Conservation (phyloP, 1,140 invertebrate species). For the Colletes latitarsis region DNA sequence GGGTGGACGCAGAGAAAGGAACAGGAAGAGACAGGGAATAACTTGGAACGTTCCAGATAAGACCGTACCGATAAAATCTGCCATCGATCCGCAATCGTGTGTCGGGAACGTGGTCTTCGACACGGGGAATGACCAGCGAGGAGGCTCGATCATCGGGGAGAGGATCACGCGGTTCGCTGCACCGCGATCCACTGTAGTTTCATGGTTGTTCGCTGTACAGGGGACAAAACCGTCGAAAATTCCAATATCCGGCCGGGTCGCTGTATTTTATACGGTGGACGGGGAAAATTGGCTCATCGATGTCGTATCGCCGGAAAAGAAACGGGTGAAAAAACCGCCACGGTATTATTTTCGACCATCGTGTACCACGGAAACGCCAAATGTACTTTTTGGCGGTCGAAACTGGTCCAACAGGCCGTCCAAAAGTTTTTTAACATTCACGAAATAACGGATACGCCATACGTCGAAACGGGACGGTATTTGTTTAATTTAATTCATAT, state of each 20-base stretch:
- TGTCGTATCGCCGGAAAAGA: not conserved
- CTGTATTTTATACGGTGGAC: conserved; percentile 6
- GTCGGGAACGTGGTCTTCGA: not conserved
- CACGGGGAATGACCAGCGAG: not conserved
- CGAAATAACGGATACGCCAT: no score
- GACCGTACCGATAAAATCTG: conserved; percentile 5
- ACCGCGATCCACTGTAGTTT: not conserved
- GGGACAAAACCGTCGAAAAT: conserved; percentile 15
- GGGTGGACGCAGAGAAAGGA: not conserved
- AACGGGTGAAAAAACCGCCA: not conserved
- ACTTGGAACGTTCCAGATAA: not conserved
- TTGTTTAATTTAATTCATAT: no score
- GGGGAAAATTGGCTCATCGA: conserved; percentile 16
- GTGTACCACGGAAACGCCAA: not conserved
- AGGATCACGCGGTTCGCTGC: conserved; percentile 16
- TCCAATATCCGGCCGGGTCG: conserved; percentile 27
- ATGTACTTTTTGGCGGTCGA: not conserved
- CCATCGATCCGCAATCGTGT: conserved; percentile 2
- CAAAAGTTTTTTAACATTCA: no score
- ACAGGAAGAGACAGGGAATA: not conserved
- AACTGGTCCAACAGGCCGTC: no score
- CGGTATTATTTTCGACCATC: conserved; percentile 8
- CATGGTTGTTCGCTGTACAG: conserved; percentile 1
- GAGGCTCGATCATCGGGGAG: not conserved
- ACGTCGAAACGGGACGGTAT: no score